Conservation (phyloP, 2,888 invertebrate species). For the Parthenolecanium corni region DNA sequence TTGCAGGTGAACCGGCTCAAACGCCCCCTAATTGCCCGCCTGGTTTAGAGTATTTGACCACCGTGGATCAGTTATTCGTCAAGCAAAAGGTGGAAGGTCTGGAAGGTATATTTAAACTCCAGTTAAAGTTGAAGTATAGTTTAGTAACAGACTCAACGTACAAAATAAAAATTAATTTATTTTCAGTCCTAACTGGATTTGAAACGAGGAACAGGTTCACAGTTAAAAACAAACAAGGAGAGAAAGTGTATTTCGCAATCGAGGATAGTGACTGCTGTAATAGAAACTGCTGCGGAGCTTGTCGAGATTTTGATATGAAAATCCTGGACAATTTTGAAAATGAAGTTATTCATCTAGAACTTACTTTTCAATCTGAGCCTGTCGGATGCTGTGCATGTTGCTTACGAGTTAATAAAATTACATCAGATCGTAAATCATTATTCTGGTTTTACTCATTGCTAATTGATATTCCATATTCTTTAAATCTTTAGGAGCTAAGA, state of each 20-base stretch:
- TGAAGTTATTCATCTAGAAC: conserved; percentile 73
- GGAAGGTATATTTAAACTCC: conserved; percentile 44
- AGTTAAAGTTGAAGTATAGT: no score
- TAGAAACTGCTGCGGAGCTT: conserved; percentile 69
- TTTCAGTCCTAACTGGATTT: conserved; percentile 65
- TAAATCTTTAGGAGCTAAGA: conserved; percentile 61
- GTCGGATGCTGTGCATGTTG: conserved; percentile 86
- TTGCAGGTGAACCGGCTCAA: conserved; percentile 63
- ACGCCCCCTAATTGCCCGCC: conserved; percentile 63
- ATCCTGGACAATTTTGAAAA: conserved; percentile 68
- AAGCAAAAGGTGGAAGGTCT: conserved; percentile 70
- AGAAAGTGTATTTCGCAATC: conserved; percentile 65
- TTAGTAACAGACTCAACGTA: no score
- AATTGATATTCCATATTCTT: not conserved
- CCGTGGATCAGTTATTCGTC: conserved; percentile 60
- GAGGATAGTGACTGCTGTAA: conserved; percentile 79
- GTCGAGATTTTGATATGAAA: conserved; percentile 76
- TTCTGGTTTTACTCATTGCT: no score
- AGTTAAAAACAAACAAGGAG: conserved; percentile 63
- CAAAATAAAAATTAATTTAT: not conserved
- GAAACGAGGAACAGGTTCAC: conserved; percentile 84
- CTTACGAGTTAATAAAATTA: conserved; percentile 46
- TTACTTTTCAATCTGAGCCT: conserved; percentile 67
- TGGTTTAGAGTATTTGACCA: conserved; percentile 81
- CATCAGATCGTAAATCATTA: no score